Evolutionary conservation across 2,797 vertebrate species (phyloP), one percentile per base, ranked within the genome.

Genomic region (Platyrinchus mystaceus): DNA sequence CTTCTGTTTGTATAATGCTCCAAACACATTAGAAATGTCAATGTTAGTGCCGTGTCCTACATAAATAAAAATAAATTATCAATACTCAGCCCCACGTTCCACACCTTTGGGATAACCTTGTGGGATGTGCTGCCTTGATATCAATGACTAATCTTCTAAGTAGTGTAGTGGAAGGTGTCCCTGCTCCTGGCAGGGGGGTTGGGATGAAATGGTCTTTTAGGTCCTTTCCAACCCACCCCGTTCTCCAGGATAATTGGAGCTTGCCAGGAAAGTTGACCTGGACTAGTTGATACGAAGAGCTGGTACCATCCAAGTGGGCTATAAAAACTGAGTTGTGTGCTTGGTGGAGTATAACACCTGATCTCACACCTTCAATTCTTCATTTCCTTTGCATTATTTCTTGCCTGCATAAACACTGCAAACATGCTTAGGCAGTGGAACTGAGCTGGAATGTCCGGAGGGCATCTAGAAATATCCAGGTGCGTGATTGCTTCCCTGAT

Each of bases 21-120:
- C 91, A 80, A 84, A 80, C 76, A 87, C 77, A 56, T 89, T 78
- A 83, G 77, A 95, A 87, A 84, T 80, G 88, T 93, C 92, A 94
- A 1, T 55, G 81, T 69, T 84, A 67, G 81, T 75, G 66, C 82
- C 26, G 4, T 34, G 60, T 76, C 84, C 93, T 50, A 62, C 70
- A 91, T 87, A 87, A 89, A 59, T 75, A 89, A 87, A 83, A 95
- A 87, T 49, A 89, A 89, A 39, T 80, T 74, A 77, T 64, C 77
- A 36, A 60, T 87, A 50, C 79, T 49, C 76, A 18, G 26, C 32
- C 2, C 10, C 15, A 28, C 15, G 13, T 44, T 46, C 15, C 5
- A n/a, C 59, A 34, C 76, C 66, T 62, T 52, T 8, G 66, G 63
- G 46, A 36, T 80, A 43, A 79, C 49, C 50, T 87, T 9, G 8